These are phyloP conservation scores for Enteromius thamalakanensis DNA, from an alignment of 2,797 vertebrate genomes.

Conservation along the genomic window DNA sequence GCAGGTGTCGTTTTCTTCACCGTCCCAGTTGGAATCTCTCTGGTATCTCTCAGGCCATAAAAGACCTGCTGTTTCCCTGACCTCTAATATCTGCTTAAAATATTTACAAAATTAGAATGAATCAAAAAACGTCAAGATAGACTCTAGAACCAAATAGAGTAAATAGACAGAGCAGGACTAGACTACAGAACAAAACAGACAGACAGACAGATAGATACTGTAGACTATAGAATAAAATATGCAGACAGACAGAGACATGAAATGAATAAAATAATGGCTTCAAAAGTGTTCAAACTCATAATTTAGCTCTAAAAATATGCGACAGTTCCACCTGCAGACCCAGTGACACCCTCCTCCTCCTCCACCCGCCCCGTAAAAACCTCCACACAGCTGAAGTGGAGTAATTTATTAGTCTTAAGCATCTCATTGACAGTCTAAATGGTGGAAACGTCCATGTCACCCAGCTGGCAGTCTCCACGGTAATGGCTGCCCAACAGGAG, in stretches of 20 bases:
- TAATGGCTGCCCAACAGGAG: conserved; percentile 76
- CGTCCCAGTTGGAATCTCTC: neutral
- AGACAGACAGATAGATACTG: neutral
- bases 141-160: neutral
- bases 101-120: neutral
- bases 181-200: neutral
- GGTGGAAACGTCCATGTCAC: conserved; percentile 63
- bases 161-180: neutral
- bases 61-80: neutral
- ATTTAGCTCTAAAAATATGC: conserved; percentile 34
- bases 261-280: neutral
- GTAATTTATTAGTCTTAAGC: conserved; percentile 62
- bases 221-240: too few species aligned
- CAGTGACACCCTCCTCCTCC: conserved; percentile 15
- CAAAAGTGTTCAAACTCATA: conserved; percentile 23
- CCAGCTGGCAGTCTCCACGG: conserved; percentile 69
- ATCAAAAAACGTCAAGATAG: neutral
- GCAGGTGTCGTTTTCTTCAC: neutral
- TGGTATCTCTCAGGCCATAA: neutral
- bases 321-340: conserved; percentile 39
- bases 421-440: conserved; percentile 73
- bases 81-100: neutral
- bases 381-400: conserved; percentile 52
- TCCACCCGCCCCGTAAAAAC: conserved; percentile 12
- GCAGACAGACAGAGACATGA: neutral